Base-by-base conservation (phyloP, 1,140 invertebrate species). In the Heliconius eleuchia region DNA sequence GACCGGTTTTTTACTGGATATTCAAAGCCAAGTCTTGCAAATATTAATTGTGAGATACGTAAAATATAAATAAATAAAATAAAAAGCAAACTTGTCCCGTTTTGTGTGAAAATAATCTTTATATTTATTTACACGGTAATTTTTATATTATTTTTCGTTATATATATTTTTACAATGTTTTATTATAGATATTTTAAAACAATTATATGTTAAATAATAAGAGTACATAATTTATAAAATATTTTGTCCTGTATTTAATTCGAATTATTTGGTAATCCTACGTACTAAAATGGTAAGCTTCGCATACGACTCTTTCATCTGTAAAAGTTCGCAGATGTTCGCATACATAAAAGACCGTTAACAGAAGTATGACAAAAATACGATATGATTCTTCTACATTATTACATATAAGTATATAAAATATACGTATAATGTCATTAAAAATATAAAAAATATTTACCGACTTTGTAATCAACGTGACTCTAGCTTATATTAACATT, bases 251-350 rank as follows among this genome's bases (percentile, higher is more conserved):
- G 39, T 39, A 71, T 13, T 19, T 37, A 71, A 5, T 37, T 34
- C 5, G 0, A 39, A 0, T 2, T 30, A 23, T 3, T 27, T 71
- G 71, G 71, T 39, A n/a, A 19, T 9, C 1, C 71, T 71, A 71
- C 30, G 1, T 30, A 30, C 18, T 74, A 76, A 73, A 66, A 74
- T 81, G 75, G 74, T 73, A 76, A 80, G 80, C 81, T 71, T 73
- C 79, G 73, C 66, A 72, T 81, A 80, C 60, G 85, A 85, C 70
- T 80, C 85, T 81, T 86, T 89, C 86, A 88, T 89, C 87, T 88
- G 84, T 85, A 84, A 80, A 82, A 86, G 86, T 76, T 81, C 42
- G 52, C 81, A 83, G 81, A 85, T 89, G 87, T 82, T 84, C 83
- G 77, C 81, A 78, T 77, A 66, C 83, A 50, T 50, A 37, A 77